Evolutionary conservation across 2,113 vertebrate genomes (phyloP), one percentile per base, ranked within the genome.

Genomic region (Callospermophilus lateralis): DNA sequence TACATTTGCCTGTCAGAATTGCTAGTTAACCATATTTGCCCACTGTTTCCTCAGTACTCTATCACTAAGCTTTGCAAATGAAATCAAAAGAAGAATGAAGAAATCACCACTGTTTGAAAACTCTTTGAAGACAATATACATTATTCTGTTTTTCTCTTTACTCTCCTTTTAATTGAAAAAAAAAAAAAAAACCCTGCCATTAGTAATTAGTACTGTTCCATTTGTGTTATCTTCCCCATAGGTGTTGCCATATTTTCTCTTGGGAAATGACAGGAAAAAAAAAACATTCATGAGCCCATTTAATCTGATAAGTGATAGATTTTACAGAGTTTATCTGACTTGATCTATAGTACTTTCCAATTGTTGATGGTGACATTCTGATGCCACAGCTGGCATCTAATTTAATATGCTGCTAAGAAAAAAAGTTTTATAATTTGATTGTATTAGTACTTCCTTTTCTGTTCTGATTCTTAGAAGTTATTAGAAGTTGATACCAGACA

Each of bases 21-120:
- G 42, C 74, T 93, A 92, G 79, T 94, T 98, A 93, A 74, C 84
- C 84, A 92, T 83, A 93, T 81, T 87, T 90, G 70, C 53, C 53
- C 10, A 42, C 79, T 88, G 65, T 65, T 95, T 94, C 45, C 80
- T 96, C 74, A 76, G 67, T 24, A 26, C 48, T 96, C 39, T 90
- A 68, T 90, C 24, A 80, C 39, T 90, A 53, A 90, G 53, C 22
- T 13, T 39, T 67, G 61, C 30, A 96, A 90, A 95, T 55, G 61
- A 91, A 63, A 78, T 95, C 55, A 65, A 85, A 92, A 89, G 73
- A 81, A 85, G 42, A 92, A 39, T 87, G 68, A 86, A 39, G 63
- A 92, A 93, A 88, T 90, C 11, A 74, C n/a, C 55, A 90, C n/a
- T 32, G 16, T 63, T 92, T 84, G 63, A 94, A 93, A 90, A 88